Conservation (phyloP, 2,888 invertebrate genomes). For the Heliconius hortense region DNA sequence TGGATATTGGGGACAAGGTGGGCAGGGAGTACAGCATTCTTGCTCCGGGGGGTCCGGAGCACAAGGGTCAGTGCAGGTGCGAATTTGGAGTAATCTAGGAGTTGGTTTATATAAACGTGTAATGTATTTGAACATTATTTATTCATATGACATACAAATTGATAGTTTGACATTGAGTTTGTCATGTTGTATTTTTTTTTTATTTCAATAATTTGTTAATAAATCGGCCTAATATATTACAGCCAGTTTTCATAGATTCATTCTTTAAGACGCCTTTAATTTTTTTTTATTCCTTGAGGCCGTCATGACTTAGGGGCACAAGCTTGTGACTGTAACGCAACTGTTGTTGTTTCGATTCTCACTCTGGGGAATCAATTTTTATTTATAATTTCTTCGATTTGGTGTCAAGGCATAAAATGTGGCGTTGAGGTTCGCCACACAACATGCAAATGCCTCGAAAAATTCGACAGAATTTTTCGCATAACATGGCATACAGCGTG, state of each 20-base stretch:
- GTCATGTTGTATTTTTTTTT: neutral
- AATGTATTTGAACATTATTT: slow-evolving; percentile 12
- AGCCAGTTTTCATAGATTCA: neutral
- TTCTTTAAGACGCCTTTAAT: no score
- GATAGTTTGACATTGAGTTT: neutral
- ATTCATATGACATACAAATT: neutral
- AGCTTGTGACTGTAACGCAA: no score
- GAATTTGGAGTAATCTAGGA: neutral
- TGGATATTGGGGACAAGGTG: slow-evolving; percentile 45
- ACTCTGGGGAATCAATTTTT: no score
- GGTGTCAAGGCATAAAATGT: no score
- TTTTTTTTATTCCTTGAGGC: no score
- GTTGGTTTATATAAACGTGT: slow-evolving; percentile 4
- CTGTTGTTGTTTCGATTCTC: no score
- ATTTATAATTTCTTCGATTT: no score
- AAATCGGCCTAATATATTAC: neutral
- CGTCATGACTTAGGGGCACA: no score
- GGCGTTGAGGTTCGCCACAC: no score
- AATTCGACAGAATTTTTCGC: no score
- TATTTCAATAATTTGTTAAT: neutral
- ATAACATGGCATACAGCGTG: no score
- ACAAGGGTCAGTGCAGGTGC: neutral
- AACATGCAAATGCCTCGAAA: no score
- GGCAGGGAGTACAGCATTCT: slow-evolving; percentile 12
- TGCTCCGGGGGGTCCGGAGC: neutral